Base-by-base conservation (phyloP, 2,888 invertebrate species). In the Acanthosoma haemorrhoidale region DNA sequence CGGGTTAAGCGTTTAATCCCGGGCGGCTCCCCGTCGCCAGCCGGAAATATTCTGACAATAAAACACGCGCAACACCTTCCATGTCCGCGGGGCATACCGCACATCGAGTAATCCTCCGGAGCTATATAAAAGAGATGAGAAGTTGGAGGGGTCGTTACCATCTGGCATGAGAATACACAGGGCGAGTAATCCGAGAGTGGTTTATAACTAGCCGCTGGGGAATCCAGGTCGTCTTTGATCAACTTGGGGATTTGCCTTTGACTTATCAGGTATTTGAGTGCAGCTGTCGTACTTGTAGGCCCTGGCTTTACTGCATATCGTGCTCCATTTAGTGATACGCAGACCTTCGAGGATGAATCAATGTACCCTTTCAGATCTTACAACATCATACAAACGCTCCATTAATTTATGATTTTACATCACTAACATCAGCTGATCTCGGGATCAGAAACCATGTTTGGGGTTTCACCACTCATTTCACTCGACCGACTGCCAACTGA, bases 1-100 rank as follows among this genome's bases (percentile, higher is more conserved):
- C 11, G 41, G 25, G 39, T 39, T 64, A 64, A 64, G 64, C 38
- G 39, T 39, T 64, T 64, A 64, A 64, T 64, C 64, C 64, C 18
- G 16, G 18, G 29, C 32, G 18, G 31, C 32, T 9, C 51, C 51
- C 51, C 32, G 18, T 32, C 32, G 4, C 51, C 51, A 21, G 51
- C 51, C 5, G n/a, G 3, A 51, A 51, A 51, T 51, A 51, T 51
- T 51, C 29, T n/a, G 51, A 51, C 51, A 51, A 51, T 51, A 51
- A 51, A 51, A 51, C 51, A 51, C n/a, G 18, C 2, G 43, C 21
- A 21, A 11, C 9, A 43, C 11, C 18, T 3, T 9, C 4, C 5
- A 25, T 51, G 51, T 51, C 18, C 51, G 51, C 29, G 5, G 51
- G 29, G 25, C 51, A 25, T 25, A 51, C n/a, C 29, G 51, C 51